Conservation (phyloP, 1,140 invertebrate species). For the Caerostris extrusa region DNA sequence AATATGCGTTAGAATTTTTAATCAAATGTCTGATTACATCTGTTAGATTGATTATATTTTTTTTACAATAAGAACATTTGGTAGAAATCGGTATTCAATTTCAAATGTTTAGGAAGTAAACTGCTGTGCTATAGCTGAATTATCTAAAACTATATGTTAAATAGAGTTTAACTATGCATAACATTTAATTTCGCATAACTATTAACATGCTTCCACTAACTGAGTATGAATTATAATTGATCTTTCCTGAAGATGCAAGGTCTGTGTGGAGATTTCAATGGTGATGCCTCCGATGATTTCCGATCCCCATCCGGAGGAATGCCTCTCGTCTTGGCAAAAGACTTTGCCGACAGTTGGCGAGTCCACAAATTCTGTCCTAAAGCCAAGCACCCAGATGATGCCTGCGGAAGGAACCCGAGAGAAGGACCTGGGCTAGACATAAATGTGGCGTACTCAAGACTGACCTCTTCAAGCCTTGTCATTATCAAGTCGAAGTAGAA, state of each 20-base stretch:
- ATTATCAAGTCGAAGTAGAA: slow-evolving; percentile 89
- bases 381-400: slow-evolving; percentile 82
- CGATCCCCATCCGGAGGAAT: slow-evolving; percentile 89
- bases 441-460: slow-evolving; percentile 89
- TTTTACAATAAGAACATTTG: too few relatives aligned
- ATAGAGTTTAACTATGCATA: neutral
- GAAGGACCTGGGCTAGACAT: slow-evolving; percentile 89
- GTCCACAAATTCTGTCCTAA: slow-evolving; percentile 88
- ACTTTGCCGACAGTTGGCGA: slow-evolving; percentile 95
- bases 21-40: too few relatives aligned
- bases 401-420: slow-evolving; percentile 88
- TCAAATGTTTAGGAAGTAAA: too few relatives aligned
- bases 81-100: too few relatives aligned
- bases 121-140: too few relatives aligned
- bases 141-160: too few relatives aligned
- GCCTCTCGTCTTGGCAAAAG: slow-evolving; percentile 86
- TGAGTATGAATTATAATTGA: neutral
- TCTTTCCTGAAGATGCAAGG: slow-evolving; percentile 86
- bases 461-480: slow-evolving; percentile 88
- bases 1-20: too few relatives aligned
- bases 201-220: neutral
- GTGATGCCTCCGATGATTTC: slow-evolving; percentile 91
- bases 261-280: slow-evolving; percentile 95
- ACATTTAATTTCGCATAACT: too few relatives aligned
- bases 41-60: too few relatives aligned